phyloP scores from a whole-genome alignment of 2,797 vertebrate species.

The Lophius americanus region DNA sequence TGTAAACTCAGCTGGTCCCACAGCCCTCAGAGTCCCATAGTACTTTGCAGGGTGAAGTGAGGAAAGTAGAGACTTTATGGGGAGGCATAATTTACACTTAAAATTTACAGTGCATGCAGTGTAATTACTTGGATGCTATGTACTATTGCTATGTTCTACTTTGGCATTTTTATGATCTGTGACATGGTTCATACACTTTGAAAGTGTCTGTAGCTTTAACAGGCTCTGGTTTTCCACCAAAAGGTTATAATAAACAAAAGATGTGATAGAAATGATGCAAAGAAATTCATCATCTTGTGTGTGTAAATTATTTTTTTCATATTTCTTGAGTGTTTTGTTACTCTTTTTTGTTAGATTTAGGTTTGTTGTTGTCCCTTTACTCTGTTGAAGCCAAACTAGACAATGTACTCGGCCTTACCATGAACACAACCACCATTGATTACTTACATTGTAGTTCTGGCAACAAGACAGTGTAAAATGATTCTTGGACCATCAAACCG shows the following conservation, averaged over 20 bases:
- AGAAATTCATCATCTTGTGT: not conserved
- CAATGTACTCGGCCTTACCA: not conserved
- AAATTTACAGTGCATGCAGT: slow-evolving; percentile 34
- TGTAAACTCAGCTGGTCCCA: slow-evolving; percentile 68
- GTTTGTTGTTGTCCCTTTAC: too few relatives aligned
- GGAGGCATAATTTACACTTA: slow-evolving; percentile 43
- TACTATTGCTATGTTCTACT: slow-evolving; percentile 6
- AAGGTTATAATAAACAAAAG: too few relatives aligned
- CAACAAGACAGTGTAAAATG: slow-evolving; percentile 15
- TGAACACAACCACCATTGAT: slow-evolving; percentile 15
- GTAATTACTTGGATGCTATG: slow-evolving; percentile 33
- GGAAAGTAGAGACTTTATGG: slow-evolving; percentile 27
- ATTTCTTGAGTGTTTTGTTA: too few relatives aligned
- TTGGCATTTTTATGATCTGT: not conserved
- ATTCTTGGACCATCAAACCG: slow-evolving; percentile 12
- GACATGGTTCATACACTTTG: too few relatives aligned
- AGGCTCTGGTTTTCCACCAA: too few relatives aligned
- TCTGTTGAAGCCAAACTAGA: slow-evolving; percentile 6
- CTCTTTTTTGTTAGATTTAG: too few relatives aligned
- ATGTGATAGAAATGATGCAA: too few relatives aligned
- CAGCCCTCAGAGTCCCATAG: slow-evolving; percentile 46
- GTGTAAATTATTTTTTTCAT: not conserved
- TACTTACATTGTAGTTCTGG: slow-evolving; percentile 18
- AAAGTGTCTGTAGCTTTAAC: too few relatives aligned
- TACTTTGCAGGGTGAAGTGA: slow-evolving; percentile 31